Evolutionary conservation across 2,888 invertebrate genomes (phyloP).

Genomic region (Eudemis profundana): DNA sequence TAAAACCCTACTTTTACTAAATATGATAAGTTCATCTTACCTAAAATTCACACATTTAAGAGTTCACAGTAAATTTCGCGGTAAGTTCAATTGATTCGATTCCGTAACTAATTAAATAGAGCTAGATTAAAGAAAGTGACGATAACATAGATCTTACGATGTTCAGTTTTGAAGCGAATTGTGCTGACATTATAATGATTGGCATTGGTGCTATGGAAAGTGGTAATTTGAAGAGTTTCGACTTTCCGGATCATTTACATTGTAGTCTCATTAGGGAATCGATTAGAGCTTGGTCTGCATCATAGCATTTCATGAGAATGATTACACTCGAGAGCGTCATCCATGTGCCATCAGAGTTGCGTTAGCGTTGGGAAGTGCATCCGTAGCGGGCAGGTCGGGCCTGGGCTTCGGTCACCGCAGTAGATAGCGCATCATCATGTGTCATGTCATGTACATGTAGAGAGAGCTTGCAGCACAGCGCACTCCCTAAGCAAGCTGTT

Average conservation of each 20-base stretch:
- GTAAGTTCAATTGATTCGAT: conserved; percentile 65
- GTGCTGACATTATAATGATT: conserved; percentile 69
- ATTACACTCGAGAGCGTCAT: conserved; percentile 61
- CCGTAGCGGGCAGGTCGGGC: conserved; percentile 23
- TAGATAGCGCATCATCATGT: conserved; percentile 48
- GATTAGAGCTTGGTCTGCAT: conserved; percentile 72
- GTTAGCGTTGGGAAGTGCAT: conserved; percentile 49
- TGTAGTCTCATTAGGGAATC: conserved; percentile 70
- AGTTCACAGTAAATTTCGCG: conserved; percentile 61
- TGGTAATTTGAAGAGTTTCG: conserved; percentile 46
- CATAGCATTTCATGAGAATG: conserved; percentile 58
- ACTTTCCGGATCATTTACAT: conserved; percentile 53
- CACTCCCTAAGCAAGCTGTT: conserved; percentile 75
- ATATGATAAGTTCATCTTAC: conserved; percentile 72
- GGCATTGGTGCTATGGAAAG: conserved; percentile 79
- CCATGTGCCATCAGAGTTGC: conserved; percentile 73
- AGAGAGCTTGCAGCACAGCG: conserved; percentile 74
- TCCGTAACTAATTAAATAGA: conserved; percentile 68
- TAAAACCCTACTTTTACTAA: conserved; percentile 75
- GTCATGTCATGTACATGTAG: conserved; percentile 58
- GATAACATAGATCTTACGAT: conserved; percentile 72
- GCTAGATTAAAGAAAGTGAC: conserved; percentile 69
- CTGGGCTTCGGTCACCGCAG: conserved; percentile 32
- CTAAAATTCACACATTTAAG: conserved; percentile 66
- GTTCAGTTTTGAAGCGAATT: conserved; percentile 64